Evolutionary conservation across 1,140 invertebrate genomes (phyloP).

Genomic region (Diploscapter pachys): DNA sequence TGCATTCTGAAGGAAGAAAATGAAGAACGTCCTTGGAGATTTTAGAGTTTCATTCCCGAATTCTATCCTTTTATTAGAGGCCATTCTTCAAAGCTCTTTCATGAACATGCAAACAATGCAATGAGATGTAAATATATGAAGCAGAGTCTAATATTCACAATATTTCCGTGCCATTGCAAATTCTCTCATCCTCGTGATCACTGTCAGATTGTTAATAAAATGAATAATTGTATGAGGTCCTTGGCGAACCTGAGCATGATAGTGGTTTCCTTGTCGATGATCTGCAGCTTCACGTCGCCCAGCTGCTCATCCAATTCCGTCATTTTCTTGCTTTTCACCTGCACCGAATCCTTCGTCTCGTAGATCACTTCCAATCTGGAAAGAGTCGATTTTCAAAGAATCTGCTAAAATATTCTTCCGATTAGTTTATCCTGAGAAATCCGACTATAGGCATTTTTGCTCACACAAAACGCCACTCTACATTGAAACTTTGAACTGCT

Average conservation of each 20-base stretch:
- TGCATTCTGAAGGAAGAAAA: slow-evolving; percentile 44
- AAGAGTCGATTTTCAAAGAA: background rate
- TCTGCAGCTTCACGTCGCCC: slow-evolving; percentile 54
- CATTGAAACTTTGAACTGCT: too few species aligned
- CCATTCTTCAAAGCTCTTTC: too few species aligned
- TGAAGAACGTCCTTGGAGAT: background rate
- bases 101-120: background rate
- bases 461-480: too few species aligned
- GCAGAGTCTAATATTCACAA: slow-evolving; percentile 1
- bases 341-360: background rate
- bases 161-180: too few species aligned
- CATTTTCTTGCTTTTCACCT: slow-evolving; percentile 44
- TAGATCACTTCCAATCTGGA: slow-evolving; percentile 34
- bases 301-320: slow-evolving; percentile 43
- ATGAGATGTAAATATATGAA: slow-evolving; percentile 11
- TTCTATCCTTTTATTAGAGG: too few species aligned
- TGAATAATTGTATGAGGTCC: background rate
- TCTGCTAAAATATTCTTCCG: too few species aligned
- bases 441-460: too few species aligned
- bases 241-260: slow-evolving; percentile 43
- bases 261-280: slow-evolving; percentile 54
- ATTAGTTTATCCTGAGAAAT: too few species aligned
- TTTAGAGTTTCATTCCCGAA: too few species aligned
- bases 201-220: too few species aligned
- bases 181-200: too few species aligned